Percentiles rank a stretch among this genome's conserved stretches.
These are phyloP conservation scores for Peromyscus aztecus DNA, from an alignment of 2,797 vertebrate species.

Conservation along the genomic window DNA sequence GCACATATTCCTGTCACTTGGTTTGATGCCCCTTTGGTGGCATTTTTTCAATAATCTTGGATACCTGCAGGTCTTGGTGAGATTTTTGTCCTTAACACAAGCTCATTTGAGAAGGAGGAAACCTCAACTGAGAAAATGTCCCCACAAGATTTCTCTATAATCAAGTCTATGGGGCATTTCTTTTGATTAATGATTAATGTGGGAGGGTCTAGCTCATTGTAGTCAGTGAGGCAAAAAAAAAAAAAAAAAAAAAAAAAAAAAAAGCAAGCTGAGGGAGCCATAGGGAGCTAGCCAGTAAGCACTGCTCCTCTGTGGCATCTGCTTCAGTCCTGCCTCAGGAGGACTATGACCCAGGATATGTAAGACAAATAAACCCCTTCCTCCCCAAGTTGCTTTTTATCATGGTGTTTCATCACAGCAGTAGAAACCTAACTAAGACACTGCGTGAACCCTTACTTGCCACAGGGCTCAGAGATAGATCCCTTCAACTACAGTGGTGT, in stretches of 20 bases:
- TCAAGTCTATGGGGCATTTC: background rate
- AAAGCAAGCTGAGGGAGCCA: background rate
- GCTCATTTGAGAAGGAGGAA: background rate
- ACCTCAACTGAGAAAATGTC: background rate
- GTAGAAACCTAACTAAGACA: background rate
- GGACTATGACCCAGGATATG: background rate
- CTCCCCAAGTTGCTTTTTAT: background rate
- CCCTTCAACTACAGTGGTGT: background rate
- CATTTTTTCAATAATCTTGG: background rate
- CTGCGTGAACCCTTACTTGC: background rate
- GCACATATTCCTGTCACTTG: background rate
- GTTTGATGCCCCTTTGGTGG: background rate
- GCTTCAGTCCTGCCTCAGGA: background rate
- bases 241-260: background rate
- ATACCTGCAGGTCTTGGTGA: background rate
- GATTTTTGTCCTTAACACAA: background rate
- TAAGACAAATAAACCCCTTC: background rate
- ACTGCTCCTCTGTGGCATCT: background rate
- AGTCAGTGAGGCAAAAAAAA: background rate
- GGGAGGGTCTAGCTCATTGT: background rate
- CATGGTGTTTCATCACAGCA: background rate
- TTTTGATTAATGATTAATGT: background rate
- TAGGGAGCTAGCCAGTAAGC: background rate
- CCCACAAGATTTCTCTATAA: background rate
- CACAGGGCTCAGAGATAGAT: background rate